Percentiles rank a stretch among this genome's conserved stretches.
Conservation (phyloP, 1,140 invertebrate genomes). For the Panulirus ornatus region DNA sequence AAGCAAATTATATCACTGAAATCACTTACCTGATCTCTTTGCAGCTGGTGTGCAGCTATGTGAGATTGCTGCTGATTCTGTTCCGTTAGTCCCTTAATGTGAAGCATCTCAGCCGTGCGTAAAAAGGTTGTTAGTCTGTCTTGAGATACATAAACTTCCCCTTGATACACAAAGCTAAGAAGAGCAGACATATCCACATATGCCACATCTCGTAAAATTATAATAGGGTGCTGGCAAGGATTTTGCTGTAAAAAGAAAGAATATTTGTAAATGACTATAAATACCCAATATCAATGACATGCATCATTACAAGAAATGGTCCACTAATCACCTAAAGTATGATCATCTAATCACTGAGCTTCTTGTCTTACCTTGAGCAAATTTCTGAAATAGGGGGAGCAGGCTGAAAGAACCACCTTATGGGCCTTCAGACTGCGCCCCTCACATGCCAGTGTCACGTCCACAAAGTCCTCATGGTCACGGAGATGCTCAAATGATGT, state of each 20-base stretch:
- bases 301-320: no score
- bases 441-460: conserved; percentile 93
- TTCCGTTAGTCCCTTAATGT: conserved; percentile 83
- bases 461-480: conserved; percentile 91
- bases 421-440: conserved; percentile 92
- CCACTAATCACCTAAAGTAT: no score
- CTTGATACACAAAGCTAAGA: conserved; percentile 81
- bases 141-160: conserved; percentile 84
- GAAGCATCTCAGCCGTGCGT: conserved; percentile 83
- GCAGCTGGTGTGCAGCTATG: conserved; percentile 58
- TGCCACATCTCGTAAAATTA: conserved; percentile 80
- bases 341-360: no score
- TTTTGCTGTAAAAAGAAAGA: conserved; percentile 31
- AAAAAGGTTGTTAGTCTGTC: conserved; percentile 83
- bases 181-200: conserved; percentile 80
- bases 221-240: conserved; percentile 79
- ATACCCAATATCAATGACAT: no score
- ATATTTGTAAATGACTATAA: neutral
- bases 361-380: conserved; percentile 87
- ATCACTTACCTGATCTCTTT: conserved; percentile 59
- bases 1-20: no score
- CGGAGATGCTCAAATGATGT: conserved; percentile 91
- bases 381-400: conserved; percentile 84
- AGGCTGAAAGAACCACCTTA: conserved; percentile 84
- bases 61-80: conserved; percentile 72